phyloP scores from a whole-genome alignment of 1,140 invertebrate genomes.

The Zaprionus capensis region DNA sequence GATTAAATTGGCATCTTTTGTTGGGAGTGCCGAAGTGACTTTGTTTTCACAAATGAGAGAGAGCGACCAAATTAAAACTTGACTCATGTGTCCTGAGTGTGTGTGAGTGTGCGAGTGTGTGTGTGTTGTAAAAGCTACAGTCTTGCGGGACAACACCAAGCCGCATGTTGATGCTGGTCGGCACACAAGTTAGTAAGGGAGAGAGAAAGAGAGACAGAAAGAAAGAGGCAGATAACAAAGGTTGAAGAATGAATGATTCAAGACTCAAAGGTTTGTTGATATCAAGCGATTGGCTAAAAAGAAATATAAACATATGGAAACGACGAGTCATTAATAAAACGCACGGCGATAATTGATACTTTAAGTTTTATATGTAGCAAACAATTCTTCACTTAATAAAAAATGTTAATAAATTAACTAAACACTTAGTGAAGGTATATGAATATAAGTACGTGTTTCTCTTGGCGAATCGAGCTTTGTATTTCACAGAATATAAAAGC shows the following conservation, averaged over 20 bases:
- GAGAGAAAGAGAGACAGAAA: background rate
- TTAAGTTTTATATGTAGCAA: background rate
- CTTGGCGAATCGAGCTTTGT: background rate
- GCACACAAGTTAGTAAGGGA: background rate
- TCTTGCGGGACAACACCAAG: slow-evolving; percentile 21
- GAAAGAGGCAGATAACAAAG: background rate
- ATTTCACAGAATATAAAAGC: background rate
- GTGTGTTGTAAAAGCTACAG: slow-evolving; percentile 20
- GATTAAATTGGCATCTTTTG: slow-evolving; percentile 84
- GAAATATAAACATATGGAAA: background rate
- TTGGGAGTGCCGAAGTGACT: slow-evolving; percentile 71
- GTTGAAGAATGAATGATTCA: background rate
- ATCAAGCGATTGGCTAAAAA: background rate
- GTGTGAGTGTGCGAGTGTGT: slow-evolving; percentile 14
- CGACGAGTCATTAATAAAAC: background rate
- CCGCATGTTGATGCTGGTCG: slow-evolving; percentile 13
- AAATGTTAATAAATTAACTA: too few species aligned
- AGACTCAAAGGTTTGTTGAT: background rate
- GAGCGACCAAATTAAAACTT: slow-evolving; percentile 77
- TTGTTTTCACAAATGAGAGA: slow-evolving; percentile 76
- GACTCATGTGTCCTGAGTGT: slow-evolving; percentile 46
- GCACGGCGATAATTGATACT: too few species aligned
- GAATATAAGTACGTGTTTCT: background rate
- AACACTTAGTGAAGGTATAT: too few species aligned
- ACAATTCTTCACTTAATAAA: too few species aligned